phyloP scores from a whole-genome alignment of 2,113 vertebrate genomes.

The Nothobranchius kuhntae region DNA sequence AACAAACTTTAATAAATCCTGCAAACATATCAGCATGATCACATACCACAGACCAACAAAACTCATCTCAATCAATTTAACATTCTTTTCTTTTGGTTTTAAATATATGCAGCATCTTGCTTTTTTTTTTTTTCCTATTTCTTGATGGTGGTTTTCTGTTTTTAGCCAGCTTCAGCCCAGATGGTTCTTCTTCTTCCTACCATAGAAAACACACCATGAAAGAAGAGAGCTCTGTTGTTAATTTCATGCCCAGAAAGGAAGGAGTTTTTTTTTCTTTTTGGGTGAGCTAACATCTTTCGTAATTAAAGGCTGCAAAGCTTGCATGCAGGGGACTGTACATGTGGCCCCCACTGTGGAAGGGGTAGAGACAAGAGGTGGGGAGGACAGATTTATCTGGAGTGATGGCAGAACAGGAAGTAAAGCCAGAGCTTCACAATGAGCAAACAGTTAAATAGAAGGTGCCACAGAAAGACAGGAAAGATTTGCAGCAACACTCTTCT shows the following conservation, averaged over 20 bases:
- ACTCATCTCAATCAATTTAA: constrained; percentile 23
- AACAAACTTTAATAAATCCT: background rate
- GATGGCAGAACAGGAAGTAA: background rate
- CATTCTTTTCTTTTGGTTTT: constrained; percentile 6
- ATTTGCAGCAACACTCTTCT: background rate
- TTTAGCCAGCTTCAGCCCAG: constrained; percentile 27
- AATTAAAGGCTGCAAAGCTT: constrained; percentile 66
- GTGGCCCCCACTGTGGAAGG: constrained; percentile 57
- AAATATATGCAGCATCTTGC: constrained; percentile 2
- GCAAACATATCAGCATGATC: constrained; percentile 1
- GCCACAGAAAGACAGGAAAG: background rate
- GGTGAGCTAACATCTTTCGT: constrained; percentile 57
- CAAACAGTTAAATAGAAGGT: background rate
- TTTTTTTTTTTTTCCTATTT: constrained; percentile 15
- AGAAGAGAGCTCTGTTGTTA: constrained; percentile 48
- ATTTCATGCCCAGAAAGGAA: constrained; percentile 44
- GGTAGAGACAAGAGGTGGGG: constrained; percentile 14
- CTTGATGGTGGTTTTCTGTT: constrained; percentile 21
- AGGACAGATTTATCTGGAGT: constrained; percentile 15
- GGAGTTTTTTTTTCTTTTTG: constrained; percentile 3
- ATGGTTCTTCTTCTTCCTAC: constrained; percentile 21
- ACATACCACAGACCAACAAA: constrained; percentile 25
- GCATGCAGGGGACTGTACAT: constrained; percentile 39
- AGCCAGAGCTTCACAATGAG: background rate
- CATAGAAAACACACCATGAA: constrained; percentile 34